Percentiles rank a stretch among this genome's conserved stretches.
Evolutionary conservation across 2,888 invertebrate genomes (phyloP).

Genomic region (Hypolimnas misippus): DNA sequence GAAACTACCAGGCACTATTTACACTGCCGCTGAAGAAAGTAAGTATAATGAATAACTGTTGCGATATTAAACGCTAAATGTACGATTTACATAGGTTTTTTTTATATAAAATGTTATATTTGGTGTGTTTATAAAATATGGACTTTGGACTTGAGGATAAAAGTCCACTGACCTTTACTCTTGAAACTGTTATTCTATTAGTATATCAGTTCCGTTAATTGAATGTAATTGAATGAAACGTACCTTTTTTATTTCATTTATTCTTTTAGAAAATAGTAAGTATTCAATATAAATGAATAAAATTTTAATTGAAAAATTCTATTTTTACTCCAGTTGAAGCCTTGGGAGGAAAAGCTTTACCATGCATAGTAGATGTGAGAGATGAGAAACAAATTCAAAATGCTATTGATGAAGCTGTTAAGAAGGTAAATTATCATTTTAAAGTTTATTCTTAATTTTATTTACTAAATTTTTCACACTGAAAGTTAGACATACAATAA

Average conservation of each 20-base stretch:
- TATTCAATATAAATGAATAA: too few relatives aligned
- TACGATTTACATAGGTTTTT: background rate
- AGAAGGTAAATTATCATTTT: conserved; percentile 71
- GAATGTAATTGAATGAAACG: background rate
- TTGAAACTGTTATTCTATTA: conserved; percentile 4
- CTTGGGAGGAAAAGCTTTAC: conserved; percentile 92
- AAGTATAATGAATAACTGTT: conserved; percentile 52
- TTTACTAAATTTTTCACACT: background rate
- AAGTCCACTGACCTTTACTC: conserved; percentile 40
- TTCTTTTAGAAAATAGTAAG: too few relatives aligned
- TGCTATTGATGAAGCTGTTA: conserved; percentile 89
- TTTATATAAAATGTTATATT: background rate
- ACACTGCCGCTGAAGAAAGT: conserved; percentile 95
- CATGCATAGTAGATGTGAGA: conserved; percentile 94
- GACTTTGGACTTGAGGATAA: conserved; percentile 45
- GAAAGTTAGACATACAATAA: too few relatives aligned
- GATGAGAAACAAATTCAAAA: conserved; percentile 89
- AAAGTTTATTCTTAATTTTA: background rate
- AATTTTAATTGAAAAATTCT: background rate
- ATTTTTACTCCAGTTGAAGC: conserved; percentile 87
- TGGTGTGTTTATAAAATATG: conserved; percentile 19
- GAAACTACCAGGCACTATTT: conserved; percentile 96
- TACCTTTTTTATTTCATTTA: too few relatives aligned
- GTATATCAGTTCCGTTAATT: background rate
- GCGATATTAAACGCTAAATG: background rate